phyloP scores from a whole-genome alignment of 2,888 invertebrate genomes.

The Liposcelis brunnea region DNA sequence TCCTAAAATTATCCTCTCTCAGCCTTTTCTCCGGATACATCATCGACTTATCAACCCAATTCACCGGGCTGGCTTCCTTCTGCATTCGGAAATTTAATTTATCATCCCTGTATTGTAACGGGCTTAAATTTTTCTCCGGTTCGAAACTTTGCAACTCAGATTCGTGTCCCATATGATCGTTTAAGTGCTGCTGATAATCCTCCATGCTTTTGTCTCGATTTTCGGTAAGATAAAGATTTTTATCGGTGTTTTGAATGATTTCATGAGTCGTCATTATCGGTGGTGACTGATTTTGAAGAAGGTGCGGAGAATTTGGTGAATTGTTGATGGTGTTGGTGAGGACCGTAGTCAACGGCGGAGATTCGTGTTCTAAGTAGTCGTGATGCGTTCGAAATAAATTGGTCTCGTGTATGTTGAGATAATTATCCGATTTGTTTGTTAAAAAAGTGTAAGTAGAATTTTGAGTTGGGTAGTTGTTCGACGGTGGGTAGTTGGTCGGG shows the following conservation, averaged over 20 bases:
- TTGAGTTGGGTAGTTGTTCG: slow-evolving; percentile 1
- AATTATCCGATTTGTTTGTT: background rate
- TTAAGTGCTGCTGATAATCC: background rate
- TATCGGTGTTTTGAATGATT: background rate
- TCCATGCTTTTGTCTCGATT: slow-evolving; percentile 3
- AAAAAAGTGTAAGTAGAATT: slow-evolving; percentile 2
- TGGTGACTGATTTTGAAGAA: background rate
- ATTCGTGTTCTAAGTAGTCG: slow-evolving; percentile 5
- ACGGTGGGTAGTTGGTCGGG: background rate
- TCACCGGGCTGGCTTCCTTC: too few species aligned
- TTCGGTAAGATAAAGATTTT: background rate
- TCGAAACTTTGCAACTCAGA: slow-evolving; percentile 1
- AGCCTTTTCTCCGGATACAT: background rate
- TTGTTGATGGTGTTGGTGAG: background rate
- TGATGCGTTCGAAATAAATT: slow-evolving; percentile 1
- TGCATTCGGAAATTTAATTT: too few species aligned
- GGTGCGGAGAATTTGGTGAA: background rate
- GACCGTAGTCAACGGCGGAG: background rate
- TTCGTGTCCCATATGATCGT: background rate
- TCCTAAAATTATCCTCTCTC: background rate
- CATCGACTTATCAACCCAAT: background rate
- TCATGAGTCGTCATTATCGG: background rate
- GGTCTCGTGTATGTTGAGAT: background rate
- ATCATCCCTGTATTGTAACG: too few species aligned
- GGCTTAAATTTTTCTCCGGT: background rate